Conservation (phyloP, 2,888 invertebrate genomes). For the Agrotis ipsilon region DNA sequence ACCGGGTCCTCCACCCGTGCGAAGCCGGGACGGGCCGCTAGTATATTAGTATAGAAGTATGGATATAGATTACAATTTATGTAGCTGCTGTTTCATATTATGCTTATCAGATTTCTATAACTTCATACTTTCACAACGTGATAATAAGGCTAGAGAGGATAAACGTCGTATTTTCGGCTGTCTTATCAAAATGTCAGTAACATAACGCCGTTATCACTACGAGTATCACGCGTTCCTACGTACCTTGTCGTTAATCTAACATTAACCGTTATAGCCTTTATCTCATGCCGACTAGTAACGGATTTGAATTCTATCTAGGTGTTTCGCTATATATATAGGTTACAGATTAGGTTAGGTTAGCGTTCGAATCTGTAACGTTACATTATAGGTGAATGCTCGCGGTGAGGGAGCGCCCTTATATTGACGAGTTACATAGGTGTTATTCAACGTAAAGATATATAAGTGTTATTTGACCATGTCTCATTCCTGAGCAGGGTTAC, state of each 20-base stretch:
- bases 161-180: constrained; percentile 21
- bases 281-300: constrained; percentile 33
- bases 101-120: constrained; percentile 21
- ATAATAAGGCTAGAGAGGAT: constrained; percentile 14
- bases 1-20: no score
- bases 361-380: no score
- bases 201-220: constrained; percentile 25
- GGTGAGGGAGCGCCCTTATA: no score
- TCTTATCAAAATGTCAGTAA: constrained; percentile 30
- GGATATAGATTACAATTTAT: no score
- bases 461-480: no score
- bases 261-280: constrained; percentile 30
- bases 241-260: constrained; percentile 34
- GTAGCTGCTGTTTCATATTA: neutral
- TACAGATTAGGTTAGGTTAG: no score
- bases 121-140: constrained; percentile 23
- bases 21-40: no score
- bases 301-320: constrained; percentile 11
- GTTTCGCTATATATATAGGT: neutral
- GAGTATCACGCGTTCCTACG: constrained; percentile 36
- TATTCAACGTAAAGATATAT: no score
- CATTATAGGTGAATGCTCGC: no score
- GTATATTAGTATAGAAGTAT: no score
- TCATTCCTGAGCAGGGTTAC: no score
- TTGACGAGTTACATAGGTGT: no score